phyloP scores from a whole-genome alignment of 2,888 invertebrate species.

The Eupithecia subfuscata region DNA sequence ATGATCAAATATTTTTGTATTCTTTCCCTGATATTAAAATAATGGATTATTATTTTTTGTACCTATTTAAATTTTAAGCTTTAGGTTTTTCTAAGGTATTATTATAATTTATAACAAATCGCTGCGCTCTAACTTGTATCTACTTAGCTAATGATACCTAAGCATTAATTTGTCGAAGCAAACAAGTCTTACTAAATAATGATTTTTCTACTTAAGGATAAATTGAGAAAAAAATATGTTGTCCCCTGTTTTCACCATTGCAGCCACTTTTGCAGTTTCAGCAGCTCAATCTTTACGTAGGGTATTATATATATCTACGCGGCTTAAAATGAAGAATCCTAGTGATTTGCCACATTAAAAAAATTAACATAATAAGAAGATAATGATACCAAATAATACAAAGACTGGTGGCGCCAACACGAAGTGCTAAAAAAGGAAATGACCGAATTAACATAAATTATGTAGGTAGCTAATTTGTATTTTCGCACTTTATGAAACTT shows the following conservation, averaged over 20 bases:
- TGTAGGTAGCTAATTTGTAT: not conserved
- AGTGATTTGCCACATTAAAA: not conserved
- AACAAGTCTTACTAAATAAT: not conserved
- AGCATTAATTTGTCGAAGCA: not conserved
- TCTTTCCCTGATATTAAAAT: not conserved
- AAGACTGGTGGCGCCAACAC: conserved; percentile 9
- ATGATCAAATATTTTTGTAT: not conserved
- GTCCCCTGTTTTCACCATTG: not conserved
- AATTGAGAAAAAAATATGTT: not conserved
- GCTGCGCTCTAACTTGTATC: too few species aligned
- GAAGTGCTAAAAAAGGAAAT: not conserved
- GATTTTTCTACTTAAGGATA: not conserved
- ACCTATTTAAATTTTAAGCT: not conserved
- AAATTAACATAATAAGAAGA: not conserved
- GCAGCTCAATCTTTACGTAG: not conserved
- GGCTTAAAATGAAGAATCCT: not conserved
- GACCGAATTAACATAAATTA: conserved; percentile 5
- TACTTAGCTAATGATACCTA: not conserved
- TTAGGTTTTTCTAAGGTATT: too few species aligned
- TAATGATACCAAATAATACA: not conserved
- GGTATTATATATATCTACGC: not conserved
- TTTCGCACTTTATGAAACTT: conserved; percentile 1
- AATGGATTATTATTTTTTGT: not conserved
- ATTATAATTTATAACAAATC: too few species aligned
- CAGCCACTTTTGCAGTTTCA: not conserved